Evolutionary conservation across 2,113 vertebrate species (phyloP).

Genomic region (Ploceus nigricollis): DNA sequence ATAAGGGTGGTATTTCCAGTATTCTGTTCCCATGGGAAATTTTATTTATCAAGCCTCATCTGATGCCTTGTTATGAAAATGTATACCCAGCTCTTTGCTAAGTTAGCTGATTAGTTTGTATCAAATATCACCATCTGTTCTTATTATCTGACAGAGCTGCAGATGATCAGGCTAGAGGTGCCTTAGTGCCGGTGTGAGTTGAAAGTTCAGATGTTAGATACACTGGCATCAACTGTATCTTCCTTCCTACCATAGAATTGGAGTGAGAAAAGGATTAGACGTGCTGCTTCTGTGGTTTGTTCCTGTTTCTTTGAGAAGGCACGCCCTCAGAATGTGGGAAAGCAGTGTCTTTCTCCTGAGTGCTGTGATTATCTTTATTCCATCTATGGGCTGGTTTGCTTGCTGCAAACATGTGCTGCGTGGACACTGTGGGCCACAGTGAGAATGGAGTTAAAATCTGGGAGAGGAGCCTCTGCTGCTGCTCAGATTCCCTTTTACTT

Average conservation of each 20-base stretch:
- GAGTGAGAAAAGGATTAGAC: conserved; percentile 61
- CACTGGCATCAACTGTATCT: conserved; percentile 15
- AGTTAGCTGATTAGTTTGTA: neutral
- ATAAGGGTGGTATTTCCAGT: neutral
- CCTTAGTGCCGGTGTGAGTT: neutral
- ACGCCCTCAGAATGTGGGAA: conserved; percentile 65
- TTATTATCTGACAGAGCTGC: neutral
- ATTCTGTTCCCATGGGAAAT: neutral
- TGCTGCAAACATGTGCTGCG: neutral
- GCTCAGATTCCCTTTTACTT: neutral
- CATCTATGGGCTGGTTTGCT: neutral
- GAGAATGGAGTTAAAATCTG: neutral
- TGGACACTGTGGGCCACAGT: neutral
- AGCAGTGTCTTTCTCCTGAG: conserved; percentile 13
- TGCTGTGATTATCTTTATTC: conserved; percentile 9
- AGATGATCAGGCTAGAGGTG: conserved; percentile 6
- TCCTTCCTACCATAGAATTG: conserved; percentile 74
- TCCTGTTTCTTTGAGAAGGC: conserved; percentile 53
- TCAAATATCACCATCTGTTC: conserved; percentile 50
- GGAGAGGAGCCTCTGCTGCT: neutral
- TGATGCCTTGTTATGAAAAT: neutral
- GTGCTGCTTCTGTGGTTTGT: conserved; percentile 61
- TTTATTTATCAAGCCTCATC: conserved; percentile 10
- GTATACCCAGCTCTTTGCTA: neutral
- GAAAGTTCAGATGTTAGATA: conserved; percentile 60